Conservation (phyloP, 1,140 invertebrate genomes). For the Bombus huntii region DNA sequence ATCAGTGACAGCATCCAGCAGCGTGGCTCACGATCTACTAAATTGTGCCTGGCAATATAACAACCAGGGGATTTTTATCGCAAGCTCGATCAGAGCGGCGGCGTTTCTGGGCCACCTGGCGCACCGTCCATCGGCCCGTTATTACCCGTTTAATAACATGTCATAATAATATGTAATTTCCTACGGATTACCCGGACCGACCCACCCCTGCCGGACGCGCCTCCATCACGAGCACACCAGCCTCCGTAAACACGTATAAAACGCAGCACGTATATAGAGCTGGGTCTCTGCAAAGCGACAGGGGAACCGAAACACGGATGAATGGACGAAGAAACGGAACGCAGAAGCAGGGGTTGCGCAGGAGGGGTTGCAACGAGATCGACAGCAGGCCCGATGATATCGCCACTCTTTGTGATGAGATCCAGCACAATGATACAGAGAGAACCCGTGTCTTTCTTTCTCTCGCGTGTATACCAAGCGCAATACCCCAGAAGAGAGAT, state of each 20-base stretch:
- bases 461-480: constrained; percentile 30
- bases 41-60: background rate
- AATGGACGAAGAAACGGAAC: constrained; percentile 59
- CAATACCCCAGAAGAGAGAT: constrained; percentile 53
- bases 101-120: constrained; percentile 65
- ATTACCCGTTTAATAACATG: constrained; percentile 73
- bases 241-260: constrained; percentile 9
- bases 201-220: constrained; percentile 10
- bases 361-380: constrained; percentile 50
- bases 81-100: constrained; percentile 53
- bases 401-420: constrained; percentile 75
- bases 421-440: constrained; percentile 69
- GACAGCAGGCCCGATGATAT: constrained; percentile 71
- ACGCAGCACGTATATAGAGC: background rate
- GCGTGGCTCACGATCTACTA: background rate
- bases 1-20: constrained; percentile 3
- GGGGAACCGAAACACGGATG: constrained; percentile 43
- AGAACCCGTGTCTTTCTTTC: constrained; percentile 38
- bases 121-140: constrained; percentile 53
- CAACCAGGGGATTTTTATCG: constrained; percentile 55
- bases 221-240: background rate
- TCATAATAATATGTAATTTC: constrained; percentile 74
- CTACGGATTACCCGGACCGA: constrained; percentile 53
- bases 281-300: constrained; percentile 21
- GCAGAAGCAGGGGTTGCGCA: constrained; percentile 16